Evolutionary conservation across 2,113 vertebrate species (phyloP).

Genomic region (Pantherophis guttatus): DNA sequence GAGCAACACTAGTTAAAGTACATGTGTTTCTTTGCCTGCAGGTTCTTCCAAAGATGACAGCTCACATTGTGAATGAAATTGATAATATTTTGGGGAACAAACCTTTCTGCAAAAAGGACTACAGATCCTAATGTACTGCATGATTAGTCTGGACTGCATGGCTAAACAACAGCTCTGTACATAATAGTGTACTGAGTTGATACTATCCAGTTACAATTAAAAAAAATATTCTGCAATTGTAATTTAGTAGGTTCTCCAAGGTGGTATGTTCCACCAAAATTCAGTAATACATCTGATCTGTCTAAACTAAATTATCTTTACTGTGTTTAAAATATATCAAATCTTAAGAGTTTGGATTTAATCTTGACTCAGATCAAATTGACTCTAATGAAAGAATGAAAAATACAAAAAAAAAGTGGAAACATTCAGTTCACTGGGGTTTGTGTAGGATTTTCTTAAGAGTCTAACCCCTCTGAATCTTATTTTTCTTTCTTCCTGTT

Average conservation of each 20-base stretch:
- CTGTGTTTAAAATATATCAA: conserved; percentile 37
- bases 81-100: conserved; percentile 95
- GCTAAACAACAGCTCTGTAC: conserved; percentile 56
- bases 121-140: conserved; percentile 82
- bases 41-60: conserved; percentile 99
- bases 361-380: background rate
- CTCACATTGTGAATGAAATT: conserved; percentile 90
- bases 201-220: conserved; percentile 38
- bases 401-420: background rate
- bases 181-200: conserved; percentile 51
- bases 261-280: conserved; percentile 75
- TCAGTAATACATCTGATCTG: conserved; percentile 68
- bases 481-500: conserved; percentile 51
- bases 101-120: conserved; percentile 96
- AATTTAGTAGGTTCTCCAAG: conserved; percentile 60
- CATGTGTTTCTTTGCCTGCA: conserved; percentile 45
- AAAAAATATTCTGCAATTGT: conserved; percentile 69
- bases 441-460: background rate
- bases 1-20: background rate
- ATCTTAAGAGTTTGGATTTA: background rate
- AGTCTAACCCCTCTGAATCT: background rate
- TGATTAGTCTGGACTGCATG: conserved; percentile 70
- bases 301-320: conserved; percentile 57
- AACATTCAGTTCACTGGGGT: background rate
- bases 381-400: background rate